Base-by-base conservation (phyloP, 2,113 vertebrate species). In the Sciurus niger region DNA sequence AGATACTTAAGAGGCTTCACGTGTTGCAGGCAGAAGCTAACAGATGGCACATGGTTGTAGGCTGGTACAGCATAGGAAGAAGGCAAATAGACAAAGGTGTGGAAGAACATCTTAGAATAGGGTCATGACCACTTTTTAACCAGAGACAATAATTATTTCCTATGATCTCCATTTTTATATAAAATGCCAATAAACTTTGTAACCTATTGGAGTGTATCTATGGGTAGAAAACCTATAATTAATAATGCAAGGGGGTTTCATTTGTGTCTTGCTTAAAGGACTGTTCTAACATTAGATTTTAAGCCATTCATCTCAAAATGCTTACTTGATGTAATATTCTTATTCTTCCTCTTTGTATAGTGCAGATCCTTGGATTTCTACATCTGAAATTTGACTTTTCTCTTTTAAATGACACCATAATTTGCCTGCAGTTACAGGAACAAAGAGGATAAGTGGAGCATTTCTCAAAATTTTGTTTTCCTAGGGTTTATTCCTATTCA, bases 11-110 rank as follows among this genome's bases (percentile, higher is more conserved):
- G 91, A 90, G 22, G 51, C 91, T 98, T 98, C 96, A 98, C 28
- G 1, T 97, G 96, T 98, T 97, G 74, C 83, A 96, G 85, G 96
- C 97, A 98, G 97, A 96, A 88, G 5, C 94, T 98, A 97, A 97
- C 98, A 97, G 95, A 93, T 97, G 86, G 95, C 18, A n/a, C 68
- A 22, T 51, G 60, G 48, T 90, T 48, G 67, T 89, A n/a, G 76
- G 51, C 79, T 90, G 55, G 17, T 30, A 0, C 34, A n/a, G 65
- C 20, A 84, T 8, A 58, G 77, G 83, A 80, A 92, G 28, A 80
- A 34, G 34, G 37, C 37, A 86, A 58, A 86, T 40, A 78, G 89
- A 74, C 70, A 73, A 70, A 96, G 92, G 93, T 94, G 90, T 98
- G 34, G 65, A 83, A 63, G 94, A 97, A 78, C 93, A 96, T 92